Percentiles rank a stretch among this genome's conserved stretches.
phyloP scores from a whole-genome alignment of 2,797 vertebrate species.

The Aphelocoma californica region DNA sequence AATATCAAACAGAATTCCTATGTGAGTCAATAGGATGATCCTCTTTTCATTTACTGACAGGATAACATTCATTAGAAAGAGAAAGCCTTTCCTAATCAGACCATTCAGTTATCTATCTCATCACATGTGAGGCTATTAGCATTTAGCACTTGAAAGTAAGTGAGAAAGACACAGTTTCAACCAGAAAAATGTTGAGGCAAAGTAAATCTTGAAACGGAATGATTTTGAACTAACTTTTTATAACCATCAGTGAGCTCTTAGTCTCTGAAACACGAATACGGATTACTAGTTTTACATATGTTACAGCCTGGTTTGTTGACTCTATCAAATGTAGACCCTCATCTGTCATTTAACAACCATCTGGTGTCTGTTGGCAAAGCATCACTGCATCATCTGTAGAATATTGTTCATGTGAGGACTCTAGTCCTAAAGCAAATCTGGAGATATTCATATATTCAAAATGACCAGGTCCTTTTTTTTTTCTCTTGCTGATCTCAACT shows the following conservation, averaged over 20 bases:
- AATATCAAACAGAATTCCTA: not conserved
- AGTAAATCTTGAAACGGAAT: not conserved
- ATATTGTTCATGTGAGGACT: not conserved
- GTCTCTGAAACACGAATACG: not conserved
- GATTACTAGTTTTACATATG: conserved; percentile 20
- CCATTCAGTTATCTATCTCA: not conserved
- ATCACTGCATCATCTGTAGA: conserved; percentile 24
- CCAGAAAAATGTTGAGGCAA: not conserved
- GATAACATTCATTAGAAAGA: not conserved
- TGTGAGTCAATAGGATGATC: not conserved
- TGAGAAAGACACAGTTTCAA: not conserved
- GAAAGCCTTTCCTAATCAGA: not conserved
- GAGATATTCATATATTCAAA: not conserved
- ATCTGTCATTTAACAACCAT: conserved; percentile 53
- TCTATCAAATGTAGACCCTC: conserved; percentile 34
- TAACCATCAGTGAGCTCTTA: not conserved
- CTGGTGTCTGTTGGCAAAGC: conserved; percentile 47
- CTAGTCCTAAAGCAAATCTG: conserved; percentile 13
- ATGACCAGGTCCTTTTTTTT: not conserved
- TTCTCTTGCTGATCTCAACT: not conserved
- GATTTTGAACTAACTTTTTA: not conserved
- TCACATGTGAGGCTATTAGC: not conserved
- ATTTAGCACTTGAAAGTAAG: not conserved
- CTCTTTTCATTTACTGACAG: not conserved
- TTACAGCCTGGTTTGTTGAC: conserved; percentile 30